Evolutionary conservation across 2,113 vertebrate species (phyloP).

Genomic region (rabbit (Oryctolagus cuniculus)): mOryCun1.1 NC_091442.1:29206501-29207000

Average conservation of each 20-base stretch:
- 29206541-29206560: neutral
- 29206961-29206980: no score
- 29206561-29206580: neutral
- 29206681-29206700: neutral
- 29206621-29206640: neutral
- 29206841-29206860: neutral
- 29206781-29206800: neutral
- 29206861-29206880: neutral
- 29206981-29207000: no score
- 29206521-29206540: neutral
- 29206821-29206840: neutral
- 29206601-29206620: neutral
- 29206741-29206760: slow-evolving; percentile 4
- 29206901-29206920: no score
- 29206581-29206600: neutral
- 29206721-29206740: neutral
- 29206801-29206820: neutral
- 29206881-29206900: neutral
- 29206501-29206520: neutral
- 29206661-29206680: neutral
- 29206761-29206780: slow-evolving; percentile 28
- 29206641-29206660: neutral
- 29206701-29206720: neutral
- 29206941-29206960: no score
- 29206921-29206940: no score